Conservation (phyloP, 2,113 vertebrate genomes). For the Tychaedon coryphoeus region DNA sequence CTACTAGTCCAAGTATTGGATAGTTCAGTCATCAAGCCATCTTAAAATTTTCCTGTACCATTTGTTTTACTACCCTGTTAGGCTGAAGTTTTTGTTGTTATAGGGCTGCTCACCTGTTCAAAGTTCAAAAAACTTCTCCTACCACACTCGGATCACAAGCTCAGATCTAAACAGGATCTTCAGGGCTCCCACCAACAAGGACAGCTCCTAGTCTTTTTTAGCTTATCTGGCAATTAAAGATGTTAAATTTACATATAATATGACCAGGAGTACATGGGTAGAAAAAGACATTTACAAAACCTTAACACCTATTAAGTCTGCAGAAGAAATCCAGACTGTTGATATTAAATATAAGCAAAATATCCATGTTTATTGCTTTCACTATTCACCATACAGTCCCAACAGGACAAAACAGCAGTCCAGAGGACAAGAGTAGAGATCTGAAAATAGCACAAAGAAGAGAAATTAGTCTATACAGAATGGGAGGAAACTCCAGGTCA, state of each 20-base stretch:
- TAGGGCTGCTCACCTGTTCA: not conserved
- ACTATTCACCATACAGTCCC: not conserved
- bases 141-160: not conserved
- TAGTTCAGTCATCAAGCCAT: not conserved
- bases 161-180: not conserved
- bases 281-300: not conserved
- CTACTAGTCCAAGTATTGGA: not conserved
- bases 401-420: not conserved
- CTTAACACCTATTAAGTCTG: not conserved
- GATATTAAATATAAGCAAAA: not conserved
- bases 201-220: not conserved
- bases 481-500: rapidly evolving
- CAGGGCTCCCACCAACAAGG: not conserved
- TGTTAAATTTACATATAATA: not conserved
- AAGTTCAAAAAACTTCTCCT: not conserved
- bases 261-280: rapidly evolving
- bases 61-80: not conserved
- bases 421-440: not conserved
- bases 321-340: not conserved
- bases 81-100: not conserved
- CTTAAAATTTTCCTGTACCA: not conserved
- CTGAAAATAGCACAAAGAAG: not conserved
- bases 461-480: not conserved
- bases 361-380: not conserved
- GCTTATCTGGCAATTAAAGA: not conserved